phyloP scores from a whole-genome alignment of 2,888 invertebrate species.

The Bembecia ichneumoniformis region DNA sequence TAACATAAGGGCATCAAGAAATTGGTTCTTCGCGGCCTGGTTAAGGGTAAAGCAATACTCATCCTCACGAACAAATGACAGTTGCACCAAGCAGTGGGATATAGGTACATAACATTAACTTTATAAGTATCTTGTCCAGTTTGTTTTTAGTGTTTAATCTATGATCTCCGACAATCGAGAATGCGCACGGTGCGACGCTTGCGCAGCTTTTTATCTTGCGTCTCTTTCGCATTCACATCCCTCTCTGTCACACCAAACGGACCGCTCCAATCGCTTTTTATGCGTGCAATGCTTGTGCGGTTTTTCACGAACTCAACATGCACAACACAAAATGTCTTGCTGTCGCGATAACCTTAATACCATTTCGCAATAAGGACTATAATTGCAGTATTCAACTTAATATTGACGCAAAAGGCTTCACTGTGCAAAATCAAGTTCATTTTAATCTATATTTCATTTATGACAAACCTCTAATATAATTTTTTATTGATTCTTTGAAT shows the following conservation, averaged over 20 bases:
- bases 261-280: slow-evolving; percentile 42
- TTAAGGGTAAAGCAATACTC: too few relatives aligned
- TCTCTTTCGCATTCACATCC: slow-evolving; percentile 20
- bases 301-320: neutral
- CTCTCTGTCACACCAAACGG: slow-evolving; percentile 46
- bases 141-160: neutral
- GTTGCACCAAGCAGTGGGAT: too few relatives aligned
- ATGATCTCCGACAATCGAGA: slow-evolving; percentile 29
- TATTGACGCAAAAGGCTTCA: too few relatives aligned
- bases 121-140: neutral
- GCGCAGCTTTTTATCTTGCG: slow-evolving; percentile 41
- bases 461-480: neutral
- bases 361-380: too few relatives aligned
- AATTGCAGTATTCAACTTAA: too few relatives aligned
- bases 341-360: too few relatives aligned
- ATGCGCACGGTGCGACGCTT: slow-evolving; percentile 45
- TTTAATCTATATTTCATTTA: neutral
- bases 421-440: neutral
- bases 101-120: too few relatives aligned
- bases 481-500: too few relatives aligned
- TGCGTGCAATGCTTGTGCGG: neutral
- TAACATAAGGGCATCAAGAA: too few relatives aligned
- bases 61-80: too few relatives aligned
- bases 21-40: too few relatives aligned
- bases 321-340: too few relatives aligned